phyloP scores from a whole-genome alignment of 2,113 vertebrate genomes.

The Riparia riparia region DNA sequence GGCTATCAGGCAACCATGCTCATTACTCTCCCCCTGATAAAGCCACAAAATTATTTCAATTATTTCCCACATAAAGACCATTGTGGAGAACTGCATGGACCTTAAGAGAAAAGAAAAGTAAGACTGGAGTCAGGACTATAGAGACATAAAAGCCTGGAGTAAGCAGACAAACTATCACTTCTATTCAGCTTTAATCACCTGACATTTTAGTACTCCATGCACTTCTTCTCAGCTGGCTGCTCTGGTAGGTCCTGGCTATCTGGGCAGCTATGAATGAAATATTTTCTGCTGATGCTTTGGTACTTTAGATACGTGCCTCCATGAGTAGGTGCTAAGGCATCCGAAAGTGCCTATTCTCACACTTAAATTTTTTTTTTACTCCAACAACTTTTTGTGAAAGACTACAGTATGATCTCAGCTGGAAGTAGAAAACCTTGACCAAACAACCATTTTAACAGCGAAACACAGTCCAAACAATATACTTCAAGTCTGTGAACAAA shows the following conservation, averaged over 20 bases:
- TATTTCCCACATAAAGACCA: not conserved
- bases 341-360: not conserved
- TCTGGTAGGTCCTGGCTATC: not conserved
- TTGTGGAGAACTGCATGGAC: not conserved
- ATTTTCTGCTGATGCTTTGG: not conserved
- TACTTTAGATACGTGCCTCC: not conserved
- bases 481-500: not conserved
- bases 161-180: not conserved
- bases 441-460: not conserved
- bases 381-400: not conserved
- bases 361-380: not conserved
- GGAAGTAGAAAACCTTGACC: conserved; percentile 3
- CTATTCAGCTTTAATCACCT: not conserved
- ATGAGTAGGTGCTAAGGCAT: not conserved
- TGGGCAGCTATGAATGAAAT: not conserved
- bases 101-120: not conserved
- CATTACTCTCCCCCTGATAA: not conserved
- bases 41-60: not conserved
- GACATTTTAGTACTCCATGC: not conserved
- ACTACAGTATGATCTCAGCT: not conserved
- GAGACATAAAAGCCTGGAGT: not conserved
- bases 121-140: not conserved
- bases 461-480: not conserved
- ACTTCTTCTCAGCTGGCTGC: not conserved
- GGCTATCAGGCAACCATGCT: not conserved